phyloP scores from a whole-genome alignment of 2,113 vertebrate species.

The Phocoena sinus region DNA sequence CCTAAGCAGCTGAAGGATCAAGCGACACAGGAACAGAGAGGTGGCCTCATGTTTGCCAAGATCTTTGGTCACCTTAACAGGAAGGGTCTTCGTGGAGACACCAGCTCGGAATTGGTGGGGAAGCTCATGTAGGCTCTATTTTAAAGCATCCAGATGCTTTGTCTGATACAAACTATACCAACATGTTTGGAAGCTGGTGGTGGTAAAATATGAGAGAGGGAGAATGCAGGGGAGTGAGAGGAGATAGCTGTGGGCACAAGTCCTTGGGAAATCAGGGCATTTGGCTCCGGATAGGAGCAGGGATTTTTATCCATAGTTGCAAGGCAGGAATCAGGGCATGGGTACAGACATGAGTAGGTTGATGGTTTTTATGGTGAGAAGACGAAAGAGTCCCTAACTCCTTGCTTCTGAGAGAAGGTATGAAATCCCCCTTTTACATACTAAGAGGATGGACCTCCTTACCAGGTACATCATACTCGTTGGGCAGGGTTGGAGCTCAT shows the following conservation, averaged over 20 bases:
- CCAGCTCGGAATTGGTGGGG: too few relatives aligned
- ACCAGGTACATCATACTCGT: background rate
- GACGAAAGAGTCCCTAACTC: background rate
- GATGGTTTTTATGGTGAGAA: background rate
- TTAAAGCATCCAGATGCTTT: background rate
- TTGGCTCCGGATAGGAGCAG: background rate
- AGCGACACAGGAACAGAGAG: background rate
- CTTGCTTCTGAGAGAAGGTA: background rate
- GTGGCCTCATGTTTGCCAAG: background rate
- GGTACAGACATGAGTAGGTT: background rate
- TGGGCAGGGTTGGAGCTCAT: background rate
- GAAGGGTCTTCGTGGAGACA: background rate
- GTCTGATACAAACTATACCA: background rate
- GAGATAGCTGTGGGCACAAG: background rate
- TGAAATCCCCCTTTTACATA: background rate
- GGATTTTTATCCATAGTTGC: too few relatives aligned
- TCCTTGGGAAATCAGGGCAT: too few relatives aligned
- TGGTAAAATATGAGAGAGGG: background rate
- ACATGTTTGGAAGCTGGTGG: background rate
- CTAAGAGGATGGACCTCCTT: background rate
- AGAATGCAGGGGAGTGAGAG: too few relatives aligned
- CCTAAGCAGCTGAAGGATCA: background rate
- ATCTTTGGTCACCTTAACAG: background rate
- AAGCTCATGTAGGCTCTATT: too few relatives aligned
- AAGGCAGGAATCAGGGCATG: background rate